Evolutionary conservation across 2,888 invertebrate species (phyloP), one percentile per base, ranked within the genome.

Genomic region (Tachina grossa): DNA sequence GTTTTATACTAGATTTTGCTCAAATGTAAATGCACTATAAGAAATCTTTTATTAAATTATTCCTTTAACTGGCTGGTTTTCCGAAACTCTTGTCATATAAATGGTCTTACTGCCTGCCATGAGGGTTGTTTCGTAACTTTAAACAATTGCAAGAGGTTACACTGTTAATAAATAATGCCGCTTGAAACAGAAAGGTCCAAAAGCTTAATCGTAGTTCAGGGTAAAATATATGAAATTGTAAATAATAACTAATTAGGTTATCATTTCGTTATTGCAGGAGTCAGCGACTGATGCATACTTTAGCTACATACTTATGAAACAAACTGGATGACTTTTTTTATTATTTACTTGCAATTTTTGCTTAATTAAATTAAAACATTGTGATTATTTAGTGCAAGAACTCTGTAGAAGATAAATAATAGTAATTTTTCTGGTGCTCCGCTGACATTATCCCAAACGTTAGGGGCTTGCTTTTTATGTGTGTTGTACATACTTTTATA

Each of bases 161-260:
- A 45, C 57, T 66, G 59, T 80, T 80, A 74, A 80, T 59, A 49
- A 66, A 66, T 66, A 66, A 43, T 43, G 47, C n/a, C n/a, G n/a
- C n/a, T n/a, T n/a, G n/a, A n/a, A n/a, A n/a, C n/a, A n/a, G n/a
- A 65, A 22, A 5, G 19, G 41, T 65, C 47, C 22, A 69, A 69
- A 43, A 16, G 19, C 45, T 78, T 69, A 69, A 78, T 61, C 71
- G 22, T 45, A 14, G 69, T 19, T 51, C 22, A 16, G 9, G 53
- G 47, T 57, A 65, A 77, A 9, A 55, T n/a, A 79, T 43, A 57
- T 10, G 9, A 45, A 45, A 69, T 51, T 22, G 11, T 22, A 22
- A 11, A 31, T 19, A n/a, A 45, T n/a, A 5, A 11, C 22, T 49
- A 72, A 65, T 80, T 57, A 72, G 47, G 72, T 19, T 13, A 80